These are phyloP conservation scores for Phylloscopus whistleri DNA, from an alignment of 2,113 vertebrate genomes.

Conservation along the genomic window DNA sequence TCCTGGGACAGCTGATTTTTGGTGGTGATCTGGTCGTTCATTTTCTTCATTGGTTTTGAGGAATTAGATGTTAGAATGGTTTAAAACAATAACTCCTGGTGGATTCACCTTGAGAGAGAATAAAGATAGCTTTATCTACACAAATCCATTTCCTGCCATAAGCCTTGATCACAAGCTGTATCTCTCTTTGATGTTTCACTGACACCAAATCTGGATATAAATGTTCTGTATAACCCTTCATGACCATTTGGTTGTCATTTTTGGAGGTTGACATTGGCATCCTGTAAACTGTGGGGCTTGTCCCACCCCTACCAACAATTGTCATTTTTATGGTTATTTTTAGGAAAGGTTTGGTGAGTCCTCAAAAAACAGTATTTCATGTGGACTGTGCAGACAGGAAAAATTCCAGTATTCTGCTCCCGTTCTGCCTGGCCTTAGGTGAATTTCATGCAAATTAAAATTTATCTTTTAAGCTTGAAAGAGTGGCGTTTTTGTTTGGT, in stretches of 20 bases:
- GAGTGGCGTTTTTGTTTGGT: background rate
- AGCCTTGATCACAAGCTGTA: background rate
- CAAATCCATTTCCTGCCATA: background rate
- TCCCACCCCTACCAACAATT: background rate
- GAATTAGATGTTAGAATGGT: background rate
- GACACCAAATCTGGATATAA: background rate
- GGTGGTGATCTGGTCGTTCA: background rate
- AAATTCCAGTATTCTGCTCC: background rate
- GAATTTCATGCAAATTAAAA: background rate
- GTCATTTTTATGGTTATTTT: slow-evolving; percentile 21
- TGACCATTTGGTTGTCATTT: background rate
- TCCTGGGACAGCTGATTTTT: background rate
- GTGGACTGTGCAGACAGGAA: background rate
- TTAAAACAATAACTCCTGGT: background rate
- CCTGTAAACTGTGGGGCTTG: background rate
- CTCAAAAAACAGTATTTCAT: background rate
- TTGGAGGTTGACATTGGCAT: background rate
- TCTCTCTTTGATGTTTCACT: background rate
- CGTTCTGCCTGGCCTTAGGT: background rate
- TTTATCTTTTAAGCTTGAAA: background rate
- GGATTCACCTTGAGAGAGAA: background rate
- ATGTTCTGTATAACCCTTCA: background rate
- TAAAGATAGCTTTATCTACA: background rate
- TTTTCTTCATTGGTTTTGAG: background rate
- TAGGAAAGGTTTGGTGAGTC: background rate